Base-by-base conservation (phyloP, 1,140 invertebrate species). In the Mycetomoellerius zeteki region DNA sequence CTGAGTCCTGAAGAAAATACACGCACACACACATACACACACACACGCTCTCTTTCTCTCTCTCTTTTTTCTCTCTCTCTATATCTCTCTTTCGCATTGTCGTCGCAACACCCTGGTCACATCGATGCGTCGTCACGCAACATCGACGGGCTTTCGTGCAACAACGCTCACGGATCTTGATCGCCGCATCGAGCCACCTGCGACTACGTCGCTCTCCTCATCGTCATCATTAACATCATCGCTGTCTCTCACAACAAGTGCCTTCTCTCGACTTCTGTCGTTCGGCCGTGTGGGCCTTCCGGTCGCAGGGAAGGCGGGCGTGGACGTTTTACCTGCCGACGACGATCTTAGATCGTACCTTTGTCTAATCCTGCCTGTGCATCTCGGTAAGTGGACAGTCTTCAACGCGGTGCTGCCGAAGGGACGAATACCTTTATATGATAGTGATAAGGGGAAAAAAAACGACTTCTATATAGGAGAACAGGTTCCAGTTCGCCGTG, bases 61-160 rank as follows among this genome's bases (percentile, higher is more conserved):
- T 33, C 33, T 33, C 4, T 33, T 3, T 33, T 43, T 10, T 30
- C 0, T 50, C 14, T 6, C 10, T 14, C 60, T 52, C 14, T 27
- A 24, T 19, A 7, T 71, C 7, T 71, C 47, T 67, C 3, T 64
- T 69, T 78, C 78, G 60, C 43, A 75, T 80, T 60, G 72, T 88
- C 47, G 47, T 71, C 33, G 10, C 37, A 71, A 54, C n/a, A 71
- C 14, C 24, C 69, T 27, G 69, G n/a, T 87, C 78, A 87, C 88
- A 92, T 91, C 91, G 89, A 92, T 91, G 91, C 82, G 82, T 90
- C 86, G 87, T 72, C 73, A 81, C 76, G 37, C 43, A n/a, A 86
- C 75, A 52, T 89, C 82, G 86, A 86, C 81, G 72, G 64, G 60
- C 62, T 86, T 82, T 88, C 75, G 58, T 73, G 81, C 85, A 89